These are phyloP conservation scores for Stegodyphus dumicola DNA, from an alignment of 1,140 invertebrate genomes.

Conservation along the genomic window DNA sequence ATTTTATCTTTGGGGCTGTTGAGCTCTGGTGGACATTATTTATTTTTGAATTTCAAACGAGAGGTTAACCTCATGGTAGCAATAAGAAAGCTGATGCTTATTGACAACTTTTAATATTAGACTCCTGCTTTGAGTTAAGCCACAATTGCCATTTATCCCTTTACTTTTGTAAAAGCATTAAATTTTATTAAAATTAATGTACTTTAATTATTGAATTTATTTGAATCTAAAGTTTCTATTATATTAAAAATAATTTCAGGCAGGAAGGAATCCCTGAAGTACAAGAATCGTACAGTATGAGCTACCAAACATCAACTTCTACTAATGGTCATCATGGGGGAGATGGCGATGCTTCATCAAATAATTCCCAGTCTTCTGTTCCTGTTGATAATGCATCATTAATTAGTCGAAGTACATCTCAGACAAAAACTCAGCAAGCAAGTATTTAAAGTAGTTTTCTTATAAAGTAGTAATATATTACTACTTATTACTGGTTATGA, in stretches of 20 bases:
- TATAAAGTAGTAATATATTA: no score
- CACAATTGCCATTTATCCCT: no score
- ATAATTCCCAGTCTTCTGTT: conserved; percentile 72
- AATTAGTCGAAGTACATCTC: conserved; percentile 73
- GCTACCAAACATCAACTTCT: conserved; percentile 68
- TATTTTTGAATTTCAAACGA: no score
- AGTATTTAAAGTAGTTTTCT: conserved; percentile 39
- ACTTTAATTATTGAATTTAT: not conserved
- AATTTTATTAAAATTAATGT: no score
- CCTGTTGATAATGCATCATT: conserved; percentile 71
- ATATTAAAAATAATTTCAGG: conserved; percentile 18
- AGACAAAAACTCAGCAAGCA: conserved; percentile 75
- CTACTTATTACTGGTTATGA: no score
- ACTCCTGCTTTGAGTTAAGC: no score
- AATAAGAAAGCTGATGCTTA: no score
- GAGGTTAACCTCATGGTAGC: no score
- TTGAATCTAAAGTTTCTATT: not conserved
- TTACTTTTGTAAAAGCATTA: no score
- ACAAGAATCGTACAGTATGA: conserved; percentile 49
- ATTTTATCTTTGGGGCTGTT: not conserved
- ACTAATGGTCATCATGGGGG: conserved; percentile 72
- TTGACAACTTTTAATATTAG: no score
- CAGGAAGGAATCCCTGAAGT: conserved; percentile 58
- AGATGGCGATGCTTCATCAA: conserved; percentile 72
- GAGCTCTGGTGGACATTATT: no score